Conservation (phyloP, 2,888 invertebrate genomes). For the Pristionchus entomophagus region DNA sequence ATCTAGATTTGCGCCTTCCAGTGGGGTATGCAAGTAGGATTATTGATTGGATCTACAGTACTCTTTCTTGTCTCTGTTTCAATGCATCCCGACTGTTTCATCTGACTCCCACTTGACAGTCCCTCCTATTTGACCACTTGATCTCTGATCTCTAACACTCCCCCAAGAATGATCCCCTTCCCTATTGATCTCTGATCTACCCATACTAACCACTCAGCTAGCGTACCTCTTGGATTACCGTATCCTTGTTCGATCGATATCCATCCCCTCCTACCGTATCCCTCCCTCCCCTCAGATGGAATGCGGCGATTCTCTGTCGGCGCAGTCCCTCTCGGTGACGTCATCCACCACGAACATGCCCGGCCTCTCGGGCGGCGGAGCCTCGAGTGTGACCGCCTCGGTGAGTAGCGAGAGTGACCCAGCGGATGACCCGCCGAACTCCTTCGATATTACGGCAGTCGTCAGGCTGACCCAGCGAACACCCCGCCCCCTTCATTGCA, state of each 20-base stretch:
- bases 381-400: background rate
- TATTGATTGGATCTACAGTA: background rate
- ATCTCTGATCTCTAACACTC: conserved; percentile 33
- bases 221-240: background rate
- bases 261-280: background rate
- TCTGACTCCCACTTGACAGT: no score
- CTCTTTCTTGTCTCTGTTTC: background rate
- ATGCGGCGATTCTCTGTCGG: conserved; percentile 57
- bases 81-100: background rate
- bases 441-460: background rate
- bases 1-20: no score
- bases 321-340: conserved; percentile 58
- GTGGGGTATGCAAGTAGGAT: no score
- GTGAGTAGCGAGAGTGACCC: background rate
- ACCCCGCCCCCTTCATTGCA: background rate
- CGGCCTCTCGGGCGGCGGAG: conserved; percentile 31
- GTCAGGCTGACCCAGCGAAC: background rate
- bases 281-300: conserved; percentile 57
- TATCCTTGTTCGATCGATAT: background rate
- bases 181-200: background rate
- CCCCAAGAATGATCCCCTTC: background rate
- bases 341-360: conserved; percentile 55
- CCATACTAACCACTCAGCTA: background rate
- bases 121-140: background rate
- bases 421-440: background rate